Percentiles rank a stretch among this genome's conserved stretches.
Evolutionary conservation across 2,113 vertebrate species (phyloP).

Genomic region (Psammodynastes pulverulentus): DNA sequence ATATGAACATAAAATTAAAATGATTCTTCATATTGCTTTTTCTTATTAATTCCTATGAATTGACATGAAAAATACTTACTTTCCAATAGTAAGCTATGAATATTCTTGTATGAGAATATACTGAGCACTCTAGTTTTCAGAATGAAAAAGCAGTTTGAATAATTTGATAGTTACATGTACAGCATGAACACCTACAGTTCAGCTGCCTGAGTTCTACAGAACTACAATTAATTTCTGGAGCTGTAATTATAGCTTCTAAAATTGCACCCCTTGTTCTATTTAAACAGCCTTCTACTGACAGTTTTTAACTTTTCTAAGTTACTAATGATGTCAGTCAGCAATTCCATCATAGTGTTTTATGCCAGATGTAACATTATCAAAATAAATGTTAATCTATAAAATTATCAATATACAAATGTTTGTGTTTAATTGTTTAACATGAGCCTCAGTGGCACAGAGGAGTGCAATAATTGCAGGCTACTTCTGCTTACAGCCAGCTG

Average conservation of each 20-base stretch:
- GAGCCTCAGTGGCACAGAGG: too few species aligned
- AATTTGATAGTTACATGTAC: constrained; percentile 26
- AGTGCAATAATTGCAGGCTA: too few species aligned
- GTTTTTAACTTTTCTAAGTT: constrained; percentile 57
- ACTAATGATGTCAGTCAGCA: constrained; percentile 52
- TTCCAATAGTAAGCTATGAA: not conserved
- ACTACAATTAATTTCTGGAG: constrained; percentile 35
- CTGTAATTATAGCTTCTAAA: constrained; percentile 54
- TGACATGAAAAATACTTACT: not conserved
- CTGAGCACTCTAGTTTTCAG: not conserved
- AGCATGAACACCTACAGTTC: constrained; percentile 23
- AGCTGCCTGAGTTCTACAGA: constrained; percentile 35
- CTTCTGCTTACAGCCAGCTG: too few species aligned
- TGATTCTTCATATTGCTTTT: not conserved
- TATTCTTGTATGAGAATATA: not conserved
- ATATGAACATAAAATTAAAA: not conserved
- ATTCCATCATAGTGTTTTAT: constrained; percentile 47
- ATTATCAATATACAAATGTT: constrained; percentile 41
- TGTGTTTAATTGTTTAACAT: constrained; percentile 45
- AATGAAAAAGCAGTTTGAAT: not conserved
- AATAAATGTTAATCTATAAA: constrained; percentile 46
- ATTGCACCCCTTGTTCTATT: constrained; percentile 44
- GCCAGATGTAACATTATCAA: constrained; percentile 50
- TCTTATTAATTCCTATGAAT: not conserved
- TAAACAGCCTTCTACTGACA: constrained; percentile 51